phyloP scores from a whole-genome alignment of 2,797 vertebrate species.

The Carduelis carduelis region DNA sequence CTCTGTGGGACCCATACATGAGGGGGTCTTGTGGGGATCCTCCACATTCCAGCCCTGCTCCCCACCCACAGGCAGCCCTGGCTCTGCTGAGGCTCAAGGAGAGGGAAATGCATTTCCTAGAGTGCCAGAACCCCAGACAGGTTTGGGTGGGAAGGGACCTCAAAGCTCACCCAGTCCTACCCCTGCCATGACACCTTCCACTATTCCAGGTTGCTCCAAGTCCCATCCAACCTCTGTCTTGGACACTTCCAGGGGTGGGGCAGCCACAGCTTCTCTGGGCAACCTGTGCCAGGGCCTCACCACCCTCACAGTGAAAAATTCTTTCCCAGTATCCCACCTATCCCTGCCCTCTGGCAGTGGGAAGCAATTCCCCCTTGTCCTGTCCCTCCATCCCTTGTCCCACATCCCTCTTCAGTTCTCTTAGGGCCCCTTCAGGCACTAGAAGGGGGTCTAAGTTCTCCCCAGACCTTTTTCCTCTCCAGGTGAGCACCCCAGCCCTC shows the following conservation, averaged over 20 bases:
- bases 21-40: neutral
- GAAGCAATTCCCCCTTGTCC: neutral
- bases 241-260: rapidly evolving
- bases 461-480: neutral
- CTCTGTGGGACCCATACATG: neutral
- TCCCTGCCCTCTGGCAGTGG: neutral
- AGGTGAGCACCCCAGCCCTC: neutral
- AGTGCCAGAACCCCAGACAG: neutral
- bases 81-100: neutral
- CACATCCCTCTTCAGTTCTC: neutral
- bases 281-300: rapidly evolving
- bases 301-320: neutral
- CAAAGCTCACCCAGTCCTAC: neutral
- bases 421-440: neutral
- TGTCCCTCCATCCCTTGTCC: neutral
- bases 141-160: neutral
- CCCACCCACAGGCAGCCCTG: neutral
- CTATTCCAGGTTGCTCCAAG: rapidly evolving
- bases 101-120: neutral
- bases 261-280: neutral
- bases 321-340: neutral
- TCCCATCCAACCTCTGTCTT: rapidly evolving
- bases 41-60: neutral
- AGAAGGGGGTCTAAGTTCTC: neutral
- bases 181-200: neutral